Base-by-base conservation (phyloP, 64 coral and sea anemone species). In the Astreopora myriophthalma region DNA sequence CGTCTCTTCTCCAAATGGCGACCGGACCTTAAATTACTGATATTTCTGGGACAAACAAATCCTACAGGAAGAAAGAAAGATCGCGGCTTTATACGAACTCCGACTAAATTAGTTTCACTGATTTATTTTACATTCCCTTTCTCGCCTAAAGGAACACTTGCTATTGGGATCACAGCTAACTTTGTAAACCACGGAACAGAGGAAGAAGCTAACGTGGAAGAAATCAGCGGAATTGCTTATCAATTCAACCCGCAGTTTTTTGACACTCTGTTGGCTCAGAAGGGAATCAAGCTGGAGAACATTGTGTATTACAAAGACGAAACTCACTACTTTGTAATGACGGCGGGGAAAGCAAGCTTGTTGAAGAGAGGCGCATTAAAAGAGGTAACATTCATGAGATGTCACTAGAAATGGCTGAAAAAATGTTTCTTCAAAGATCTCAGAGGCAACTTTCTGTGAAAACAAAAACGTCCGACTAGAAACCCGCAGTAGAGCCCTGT, bases 251-350 rank as follows among this genome's bases (percentile, higher is more conserved):
- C 97, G 3, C 70, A 80, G 67, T 99, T 95, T 80, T 99, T 99
- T 35, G 94, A 99, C 71, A 51, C 91, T 0, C 84, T 99, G 1
- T 31, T 32, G 24, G 28, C 84, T 14, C 22, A 93, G 42, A 99
- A 93, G 36, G 92, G 94, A 31, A 95, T 99, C 34, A 79, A 80
- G 13, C 71, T 99, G 2, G 97, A 99, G 28, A 99, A 99, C 72
- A 96, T 99, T 30, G 97, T 99, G 11, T 99, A 99, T 32, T 99
- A 99, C 83, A 99, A 99, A 84, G 94, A 95, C 34, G 97, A 99
- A 46, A 99, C 97, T 0, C 97, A 99, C 38, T 99, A 99, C 34
- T 99, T 99, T 62, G 97, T 99, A 20, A 99, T 99, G 97, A 99
- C 97, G 2, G 97, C 97, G 0, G 72, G 90, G 8, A 99, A 99